Evolutionary conservation across 1,140 invertebrate genomes (phyloP), one percentile per base, ranked within the genome.

Genomic region (Drosophila leontia): DNA sequence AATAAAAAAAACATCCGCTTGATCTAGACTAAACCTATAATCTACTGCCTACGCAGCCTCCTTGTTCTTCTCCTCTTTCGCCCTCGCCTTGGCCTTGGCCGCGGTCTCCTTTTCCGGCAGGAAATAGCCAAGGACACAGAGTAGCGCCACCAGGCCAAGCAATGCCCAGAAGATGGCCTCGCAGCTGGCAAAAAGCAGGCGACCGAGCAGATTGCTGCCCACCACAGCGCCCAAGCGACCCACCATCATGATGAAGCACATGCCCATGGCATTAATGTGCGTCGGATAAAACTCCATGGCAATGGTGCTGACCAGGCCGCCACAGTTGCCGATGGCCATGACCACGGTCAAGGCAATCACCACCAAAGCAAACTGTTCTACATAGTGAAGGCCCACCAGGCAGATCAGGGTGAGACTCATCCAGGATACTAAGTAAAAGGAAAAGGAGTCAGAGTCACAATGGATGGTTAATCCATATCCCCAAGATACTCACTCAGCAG

Each of bases 221-320:
- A 91, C 79, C 0, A 93, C 91, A 0, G 92, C 91, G 3, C 93
- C 93, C 12, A 94, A 45, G n/a, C 93, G 87, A 7, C 93, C 93
- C 42, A 88, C 82, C 91, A 93, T 93, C 81, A 94, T 91, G 23
- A 93, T 86, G 39, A 93, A 78, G 71, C 93, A 93, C 80, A 94
- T 91, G 50, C 93, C 93, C 93, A 93, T 94, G 19, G 92, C 93
- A 72, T 93, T 93, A 44, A 91, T 81, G 68, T 93, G 71, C 3
- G 93, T 93, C 7, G 93, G 93, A 69, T 93, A 93, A 59, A 93
- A 86, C 47, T 93, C 93, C 55, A 93, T 92, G 15, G 93, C 82
- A 7, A 92, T 90, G 44, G 93, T 91, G 69, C 87, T 91, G 0
- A 93, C 78, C 45, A 93, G 53, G 17, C 91, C 91, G 19, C 93